Base-by-base conservation (phyloP, 2,113 vertebrate species). In the Tinamus guttatus region DNA sequence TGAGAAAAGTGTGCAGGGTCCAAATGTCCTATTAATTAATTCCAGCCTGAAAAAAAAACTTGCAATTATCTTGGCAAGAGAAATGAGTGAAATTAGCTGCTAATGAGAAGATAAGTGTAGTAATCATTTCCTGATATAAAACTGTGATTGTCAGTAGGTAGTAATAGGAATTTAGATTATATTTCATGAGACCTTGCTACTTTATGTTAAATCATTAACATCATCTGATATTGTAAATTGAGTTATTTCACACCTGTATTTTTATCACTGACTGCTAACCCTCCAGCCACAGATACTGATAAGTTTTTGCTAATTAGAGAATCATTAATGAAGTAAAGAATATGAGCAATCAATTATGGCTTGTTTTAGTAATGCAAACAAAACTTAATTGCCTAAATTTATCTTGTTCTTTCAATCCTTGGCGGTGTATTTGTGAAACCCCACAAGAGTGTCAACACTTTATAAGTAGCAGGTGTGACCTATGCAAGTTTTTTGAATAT, bases 51-150 rank as follows among this genome's bases (percentile, higher is more conserved):
- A 47, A 47, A 47, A 88, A 71, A 51, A 74, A 56, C 83, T 93
- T 94, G 84, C 98, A 98, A 98, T 98, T 98, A 95, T 91, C 92
- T 97, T 97, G 96, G 97, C 97, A 97, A 96, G 92, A 97, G 91
- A 85, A 97, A 94, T 96, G 96, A 97, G 86, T 58, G 65, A 98
- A 97, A 98, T 97, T 98, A 98, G 93, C 95, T 97, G 93, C 96
- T 98, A 98, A 98, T 97, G 97, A 98, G 97, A 94, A 96, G 97
- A 98, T 97, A 98, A 98, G 96, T 95, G 47, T 97, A 97, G 92
- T 97, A 96, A 97, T 98, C 96, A 97, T 96, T 96, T 90, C 71
- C 78, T 96, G 95, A 96, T 97, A 78, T 82, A 96, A 96, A 97
- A 87, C 92, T 93, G 64, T 94, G 97, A 94, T 97, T 95, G 93